phyloP scores from a whole-genome alignment of 2,797 vertebrate genomes.

The Myripristis murdjan region DNA sequence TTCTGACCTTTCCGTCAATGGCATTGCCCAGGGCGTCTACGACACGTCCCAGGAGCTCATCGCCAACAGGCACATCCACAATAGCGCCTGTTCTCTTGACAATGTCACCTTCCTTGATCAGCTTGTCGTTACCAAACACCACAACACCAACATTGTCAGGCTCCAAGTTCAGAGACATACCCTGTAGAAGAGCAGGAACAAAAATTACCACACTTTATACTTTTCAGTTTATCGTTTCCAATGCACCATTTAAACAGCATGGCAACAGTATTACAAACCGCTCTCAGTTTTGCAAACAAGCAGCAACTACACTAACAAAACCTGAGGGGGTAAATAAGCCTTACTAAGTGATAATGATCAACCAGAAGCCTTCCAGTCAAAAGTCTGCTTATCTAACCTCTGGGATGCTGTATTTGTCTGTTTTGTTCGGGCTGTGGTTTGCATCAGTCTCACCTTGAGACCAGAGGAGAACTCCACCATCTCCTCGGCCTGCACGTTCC shows the following conservation, averaged over 20 bases:
- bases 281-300: neutral
- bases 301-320: too few relatives aligned
- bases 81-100: slow-evolving; percentile 97
- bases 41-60: slow-evolving; percentile 93
- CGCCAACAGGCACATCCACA: slow-evolving; percentile 96
- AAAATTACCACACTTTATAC: neutral
- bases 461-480: slow-evolving; percentile 99
- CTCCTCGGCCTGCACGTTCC: slow-evolving; percentile 98
- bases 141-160: slow-evolving; percentile 98
- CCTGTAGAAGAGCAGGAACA: slow-evolving; percentile 78
- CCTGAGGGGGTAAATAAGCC: too few relatives aligned
- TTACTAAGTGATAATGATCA: too few relatives aligned
- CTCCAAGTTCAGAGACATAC: slow-evolving; percentile 99
- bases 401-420: too few relatives aligned
- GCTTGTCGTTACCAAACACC: slow-evolving; percentile 97
- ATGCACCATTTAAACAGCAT: neutral
- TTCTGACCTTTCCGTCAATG: slow-evolving; percentile 95
- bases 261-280: neutral
- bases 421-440: too few relatives aligned
- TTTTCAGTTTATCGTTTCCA: neutral
- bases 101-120: slow-evolving; percentile 97
- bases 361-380: too few relatives aligned
- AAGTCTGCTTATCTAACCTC: too few relatives aligned
- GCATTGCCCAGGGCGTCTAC: slow-evolving; percentile 96
- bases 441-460: slow-evolving; percentile 87